Percentiles rank a stretch among this genome's conserved stretches.
Evolutionary conservation across 1,140 invertebrate species (phyloP).

Genomic region (Neodiprion lecontei): DNA sequence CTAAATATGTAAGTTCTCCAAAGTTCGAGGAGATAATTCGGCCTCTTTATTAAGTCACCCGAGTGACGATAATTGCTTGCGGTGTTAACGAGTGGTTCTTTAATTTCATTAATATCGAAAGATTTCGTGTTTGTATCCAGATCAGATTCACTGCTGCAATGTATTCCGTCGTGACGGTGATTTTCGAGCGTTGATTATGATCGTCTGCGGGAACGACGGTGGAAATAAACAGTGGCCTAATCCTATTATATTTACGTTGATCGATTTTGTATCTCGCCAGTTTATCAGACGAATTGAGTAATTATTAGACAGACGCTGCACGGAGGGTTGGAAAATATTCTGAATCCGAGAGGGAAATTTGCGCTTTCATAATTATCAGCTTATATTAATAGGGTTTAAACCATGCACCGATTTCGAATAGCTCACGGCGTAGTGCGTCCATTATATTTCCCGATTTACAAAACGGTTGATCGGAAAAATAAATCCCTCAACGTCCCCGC

Average conservation of each 20-base stretch:
- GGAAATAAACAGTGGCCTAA: not conserved
- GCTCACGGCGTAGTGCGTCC: not conserved
- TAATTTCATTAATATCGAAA: not conserved
- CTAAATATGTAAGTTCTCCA: too few species aligned
- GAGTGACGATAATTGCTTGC: not conserved
- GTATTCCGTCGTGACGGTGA: too few species aligned
- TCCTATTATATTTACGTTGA: not conserved
- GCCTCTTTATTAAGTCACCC: not conserved
- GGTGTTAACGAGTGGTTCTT: not conserved
- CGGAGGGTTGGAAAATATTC: not conserved
- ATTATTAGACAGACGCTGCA: not conserved
- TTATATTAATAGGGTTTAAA: not conserved
- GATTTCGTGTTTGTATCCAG: too few species aligned
- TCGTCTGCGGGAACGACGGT: too few species aligned
- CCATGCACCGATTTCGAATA: not conserved
- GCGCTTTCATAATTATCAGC: not conserved
- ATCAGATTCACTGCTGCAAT: too few species aligned
- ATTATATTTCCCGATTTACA: not conserved
- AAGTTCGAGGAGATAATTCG: too few species aligned
- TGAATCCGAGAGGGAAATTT: not conserved
- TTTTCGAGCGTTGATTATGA: too few species aligned
- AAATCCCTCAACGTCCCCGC: too few species aligned
- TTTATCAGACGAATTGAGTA: not conserved
- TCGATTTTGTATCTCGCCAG: not conserved
- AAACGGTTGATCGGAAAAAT: not conserved